Conservation (phyloP, 2,888 invertebrate genomes). For the Pterostichus madidus region DNA sequence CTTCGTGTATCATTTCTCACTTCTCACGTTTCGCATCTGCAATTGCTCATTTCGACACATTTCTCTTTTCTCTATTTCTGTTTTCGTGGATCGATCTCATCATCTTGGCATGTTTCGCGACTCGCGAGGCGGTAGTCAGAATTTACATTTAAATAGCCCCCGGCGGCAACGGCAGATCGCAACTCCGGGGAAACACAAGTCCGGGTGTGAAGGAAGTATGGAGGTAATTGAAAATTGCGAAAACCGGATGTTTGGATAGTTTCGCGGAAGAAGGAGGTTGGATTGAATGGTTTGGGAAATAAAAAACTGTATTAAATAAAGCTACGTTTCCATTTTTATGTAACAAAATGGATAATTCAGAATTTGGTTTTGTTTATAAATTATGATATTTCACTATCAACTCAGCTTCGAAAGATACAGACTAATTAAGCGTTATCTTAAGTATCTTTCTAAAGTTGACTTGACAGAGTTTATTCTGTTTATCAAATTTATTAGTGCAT, state of each 20-base stretch:
- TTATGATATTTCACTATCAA: too few species aligned
- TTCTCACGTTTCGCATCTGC: background rate
- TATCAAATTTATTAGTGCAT: too few species aligned
- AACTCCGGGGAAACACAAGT: constrained; percentile 1
- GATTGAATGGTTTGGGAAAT: constrained; percentile 9
- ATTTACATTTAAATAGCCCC: constrained; percentile 44
- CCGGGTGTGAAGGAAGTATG: constrained; percentile 2
- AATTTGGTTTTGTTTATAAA: too few species aligned
- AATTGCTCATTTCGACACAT: background rate
- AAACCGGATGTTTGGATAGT: constrained; percentile 4
- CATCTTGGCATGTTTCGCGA: constrained; percentile 10
- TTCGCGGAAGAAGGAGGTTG: background rate
- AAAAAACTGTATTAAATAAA: background rate
- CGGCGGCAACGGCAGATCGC: constrained; percentile 2
- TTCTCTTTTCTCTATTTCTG: constrained; percentile 4
- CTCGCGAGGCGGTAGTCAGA: constrained; percentile 7
- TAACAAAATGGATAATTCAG: too few species aligned
- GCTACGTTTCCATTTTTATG: too few species aligned
- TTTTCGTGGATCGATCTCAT: background rate
- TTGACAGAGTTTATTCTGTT: too few species aligned
- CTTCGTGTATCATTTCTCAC: too few species aligned
- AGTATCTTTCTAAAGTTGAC: too few species aligned
- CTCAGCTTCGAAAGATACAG: too few species aligned
- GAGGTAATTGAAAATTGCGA: constrained; percentile 12
- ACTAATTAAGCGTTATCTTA: too few species aligned